Conservation (phyloP, 2,797 vertebrate species). For the Pipistrellus pipistrellus region DNA sequence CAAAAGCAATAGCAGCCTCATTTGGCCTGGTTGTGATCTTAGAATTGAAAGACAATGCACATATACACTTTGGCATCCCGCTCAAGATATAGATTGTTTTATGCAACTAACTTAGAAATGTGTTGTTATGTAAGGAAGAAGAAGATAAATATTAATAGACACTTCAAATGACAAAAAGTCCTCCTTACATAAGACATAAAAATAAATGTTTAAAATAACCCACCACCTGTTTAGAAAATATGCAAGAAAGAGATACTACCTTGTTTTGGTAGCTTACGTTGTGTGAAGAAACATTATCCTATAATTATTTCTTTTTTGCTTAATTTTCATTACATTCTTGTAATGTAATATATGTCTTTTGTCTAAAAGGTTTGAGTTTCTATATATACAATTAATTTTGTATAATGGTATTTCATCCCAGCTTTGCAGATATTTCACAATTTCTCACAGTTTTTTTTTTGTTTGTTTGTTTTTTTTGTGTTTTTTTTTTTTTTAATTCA, state of each 20-base stretch:
- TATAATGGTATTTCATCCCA: conserved; percentile 50
- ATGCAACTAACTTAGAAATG: conserved; percentile 59
- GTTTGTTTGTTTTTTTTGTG: neutral
- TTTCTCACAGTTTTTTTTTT: conserved; percentile 6
- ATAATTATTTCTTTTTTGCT: conserved; percentile 38
- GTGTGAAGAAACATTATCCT: neutral
- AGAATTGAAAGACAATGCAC: conserved; percentile 70
- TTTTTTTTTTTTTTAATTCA: conserved; percentile 55
- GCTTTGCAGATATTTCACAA: conserved; percentile 38
- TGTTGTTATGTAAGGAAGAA: neutral
- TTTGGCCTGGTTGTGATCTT: conserved; percentile 58
- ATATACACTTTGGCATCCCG: conserved; percentile 32
- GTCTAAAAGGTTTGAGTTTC: conserved; percentile 41
- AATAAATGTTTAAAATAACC: conserved; percentile 14
- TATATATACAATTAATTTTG: conserved; percentile 31
- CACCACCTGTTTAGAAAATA: neutral
- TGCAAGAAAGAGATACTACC: neutral
- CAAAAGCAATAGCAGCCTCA: conserved; percentile 47
- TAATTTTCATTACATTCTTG: conserved; percentile 38
- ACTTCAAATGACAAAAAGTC: conserved; percentile 14
- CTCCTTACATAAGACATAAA: neutral
- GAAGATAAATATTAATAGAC: conserved; percentile 45
- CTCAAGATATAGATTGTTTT: conserved; percentile 52
- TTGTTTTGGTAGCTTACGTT: neutral
- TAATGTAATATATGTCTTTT: conserved; percentile 7